phyloP scores from a whole-genome alignment of 1,140 invertebrate genomes.

The Drosophila varians region DNA sequence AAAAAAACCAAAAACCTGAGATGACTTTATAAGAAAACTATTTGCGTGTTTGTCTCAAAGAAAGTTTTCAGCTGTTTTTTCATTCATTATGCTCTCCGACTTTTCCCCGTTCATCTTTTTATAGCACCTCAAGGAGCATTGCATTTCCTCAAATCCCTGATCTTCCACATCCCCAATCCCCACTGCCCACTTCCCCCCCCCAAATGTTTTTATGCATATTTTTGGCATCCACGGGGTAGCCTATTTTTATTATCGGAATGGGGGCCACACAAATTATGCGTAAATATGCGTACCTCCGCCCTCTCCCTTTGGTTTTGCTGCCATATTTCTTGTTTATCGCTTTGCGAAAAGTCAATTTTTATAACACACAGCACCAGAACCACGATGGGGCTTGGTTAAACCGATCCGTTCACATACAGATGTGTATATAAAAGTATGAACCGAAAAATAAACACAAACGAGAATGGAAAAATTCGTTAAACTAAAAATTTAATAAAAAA shows the following conservation, averaged over 20 bases:
- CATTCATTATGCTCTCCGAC: slow-evolving; percentile 43
- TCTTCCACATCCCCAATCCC: not conserved
- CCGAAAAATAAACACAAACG: no score
- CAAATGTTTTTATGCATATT: slow-evolving; percentile 57
- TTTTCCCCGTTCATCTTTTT: slow-evolving; percentile 52
- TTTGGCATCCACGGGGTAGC: slow-evolving; percentile 54
- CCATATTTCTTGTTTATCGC: slow-evolving; percentile 72
- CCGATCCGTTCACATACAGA: slow-evolving; percentile 33
- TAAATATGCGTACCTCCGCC: slow-evolving; percentile 52
- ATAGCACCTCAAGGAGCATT: slow-evolving; percentile 58
- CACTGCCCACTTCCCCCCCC: no score
- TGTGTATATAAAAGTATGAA: slow-evolving; percentile 22
- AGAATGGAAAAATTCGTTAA: no score
- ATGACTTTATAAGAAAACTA: slow-evolving; percentile 28
- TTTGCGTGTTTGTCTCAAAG: not conserved
- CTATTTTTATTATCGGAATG: slow-evolving; percentile 64
- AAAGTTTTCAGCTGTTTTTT: slow-evolving; percentile 55
- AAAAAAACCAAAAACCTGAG: no score
- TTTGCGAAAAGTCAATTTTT: slow-evolving; percentile 79
- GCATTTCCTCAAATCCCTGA: slow-evolving; percentile 37
- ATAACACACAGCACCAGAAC: slow-evolving; percentile 45
- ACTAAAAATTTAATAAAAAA: no score
- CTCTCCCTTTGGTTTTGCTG: not conserved
- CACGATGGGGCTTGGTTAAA: slow-evolving; percentile 38
- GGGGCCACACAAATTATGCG: slow-evolving; percentile 76